Evolutionary conservation across 1,140 invertebrate species (phyloP), one percentile per base, ranked within the genome.

Genomic region (Harpegnathos saltator): DNA sequence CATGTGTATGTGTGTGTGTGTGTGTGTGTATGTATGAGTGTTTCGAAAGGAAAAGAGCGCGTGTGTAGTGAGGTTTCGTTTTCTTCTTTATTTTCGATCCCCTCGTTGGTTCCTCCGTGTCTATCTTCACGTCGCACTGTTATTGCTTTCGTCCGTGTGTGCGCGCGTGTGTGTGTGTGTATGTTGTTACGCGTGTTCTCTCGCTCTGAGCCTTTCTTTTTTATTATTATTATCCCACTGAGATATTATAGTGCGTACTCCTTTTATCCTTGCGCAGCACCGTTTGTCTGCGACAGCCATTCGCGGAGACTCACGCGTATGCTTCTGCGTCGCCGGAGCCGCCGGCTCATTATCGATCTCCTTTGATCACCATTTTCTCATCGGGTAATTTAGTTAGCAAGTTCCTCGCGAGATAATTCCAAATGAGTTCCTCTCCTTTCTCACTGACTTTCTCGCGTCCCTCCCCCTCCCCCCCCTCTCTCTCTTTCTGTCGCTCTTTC

Each of bases 381-480:
- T 84, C 26, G n/a, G 14, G 44, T 84, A 84, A 84, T 84, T 84
- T 66, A 69, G 63, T 84, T 81, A 59, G 52, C 15, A 62, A 80
- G 65, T 84, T 62, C 5, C 24, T 24, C 26, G 56, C 63, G 82
- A 71, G 44, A 68, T 81, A 81, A 84, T 84, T 84, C 50, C 63
- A 50, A 68, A 58, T 48, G 62, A 71, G 58, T 73, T 62, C 38
- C 44, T 50, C 7, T 7, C 33, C 33, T 7, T 7, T 7, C 33
- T 7, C 33, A 1, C 33, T 7, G 7, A 7, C 33, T 33, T 33
- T 1, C 33, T 33, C 33, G 2, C n/a, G n/a, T n/a, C n/a, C n/a
- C n/a, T n/a, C n/a, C n/a, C n/a, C n/a, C n/a, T n/a, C n/a, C n/a
- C n/a, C 38, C 11, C 38, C 38, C 9, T 9, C 38, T 5, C 29